Base-by-base conservation (phyloP, 2,113 vertebrate species). In the Ameiurus melas region DNA sequence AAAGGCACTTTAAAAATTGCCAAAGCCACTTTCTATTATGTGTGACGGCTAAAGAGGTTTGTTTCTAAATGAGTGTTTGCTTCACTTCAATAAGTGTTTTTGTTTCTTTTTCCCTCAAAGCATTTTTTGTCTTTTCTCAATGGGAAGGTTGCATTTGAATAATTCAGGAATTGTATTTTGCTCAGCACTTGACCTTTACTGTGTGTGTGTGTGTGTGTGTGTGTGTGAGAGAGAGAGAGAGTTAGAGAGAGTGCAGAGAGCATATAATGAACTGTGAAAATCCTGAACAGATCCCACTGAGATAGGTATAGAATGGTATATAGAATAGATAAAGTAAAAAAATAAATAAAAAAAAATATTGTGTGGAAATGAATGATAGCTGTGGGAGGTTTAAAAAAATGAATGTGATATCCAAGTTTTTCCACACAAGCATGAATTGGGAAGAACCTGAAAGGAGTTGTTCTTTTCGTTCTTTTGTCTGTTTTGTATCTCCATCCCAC, bases 141-240 rank as follows among this genome's bases (percentile, higher is more conserved):
- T 27, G 62, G 87, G 43, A 89, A 89, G 33, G 55, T 47, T 70
- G 57, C 43, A 58, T 84, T 89, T 91, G 55, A 90, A 91, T 91
- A 90, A 91, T 91, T 83, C 87, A 91, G 47, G 68, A 87, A 90
- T 78, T 81, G 85, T 89, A 86, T 89, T 90, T 91, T 89, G 89
- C 84, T 81, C 84, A 58, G 86, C 66, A 73, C 89, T 90, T 89
- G 90, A 89, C 90, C 89, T 91, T 91, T 89, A 25, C 77, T 78
- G 39, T 91, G 83, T 82, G 51, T 70, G 68, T 79, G 78, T 84
- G 83, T 79, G 78, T 86, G 84, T 88, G 64, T 71, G 58, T 78
- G 81, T 84, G 66, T 84, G 79, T 83, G 86, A 43, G 73, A 33
- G 57, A 53, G 62, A 73, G n/a, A 64, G 60, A 17, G 30, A 77